Base-by-base conservation (phyloP, 1,140 invertebrate genomes). In the Daktulosphaira vitifoliae region DNA sequence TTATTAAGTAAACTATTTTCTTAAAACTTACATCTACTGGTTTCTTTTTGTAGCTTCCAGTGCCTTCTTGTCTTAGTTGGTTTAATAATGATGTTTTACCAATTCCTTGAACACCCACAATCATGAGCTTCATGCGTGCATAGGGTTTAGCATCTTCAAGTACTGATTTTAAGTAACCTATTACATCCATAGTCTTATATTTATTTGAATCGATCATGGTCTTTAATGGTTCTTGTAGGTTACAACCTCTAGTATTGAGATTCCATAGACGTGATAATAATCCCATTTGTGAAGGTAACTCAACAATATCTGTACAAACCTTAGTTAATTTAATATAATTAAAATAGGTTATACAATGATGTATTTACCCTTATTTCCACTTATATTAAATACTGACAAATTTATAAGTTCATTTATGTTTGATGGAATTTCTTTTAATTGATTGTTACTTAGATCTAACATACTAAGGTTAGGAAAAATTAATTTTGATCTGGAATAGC, bases 91-190 rank as follows among this genome's bases (percentile, higher is more conserved):
- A 93, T 0, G 95, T 98, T 76, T 97, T 97, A 0, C 93, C 91
- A 69, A 92, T 92, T 91, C 90, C 90, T 73, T 96, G 89, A 9
- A 91, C 83, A 0, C 96, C 96, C 15, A 98, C 93, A 49, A 99
- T 85, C 95, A 99, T 98, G 3, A 99, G 78, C 74, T 98, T 98
- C 87, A 99, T 92, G 39, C 92, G 79, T 5, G 92, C 89, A 75
- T 98, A 98, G 0, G 92, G 88, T 72, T 88, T 86, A 0, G 95
- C 93, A 76, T 98, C 87, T 73, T 92, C 87, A 49, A 92, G 76
- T 49, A 92, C 86, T 1, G 86, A 89, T 73, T 96, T 93, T 1
- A 99, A 80, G 76, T 97, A 98, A 0, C 92, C 92, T 37, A 98
- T 84, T 38, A 99, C 89, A 73, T 98, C 95, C 82, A 92, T 92